Evolutionary conservation across 2,888 invertebrate genomes (phyloP).

Genomic region (Leptinotarsa tumamoca): DNA sequence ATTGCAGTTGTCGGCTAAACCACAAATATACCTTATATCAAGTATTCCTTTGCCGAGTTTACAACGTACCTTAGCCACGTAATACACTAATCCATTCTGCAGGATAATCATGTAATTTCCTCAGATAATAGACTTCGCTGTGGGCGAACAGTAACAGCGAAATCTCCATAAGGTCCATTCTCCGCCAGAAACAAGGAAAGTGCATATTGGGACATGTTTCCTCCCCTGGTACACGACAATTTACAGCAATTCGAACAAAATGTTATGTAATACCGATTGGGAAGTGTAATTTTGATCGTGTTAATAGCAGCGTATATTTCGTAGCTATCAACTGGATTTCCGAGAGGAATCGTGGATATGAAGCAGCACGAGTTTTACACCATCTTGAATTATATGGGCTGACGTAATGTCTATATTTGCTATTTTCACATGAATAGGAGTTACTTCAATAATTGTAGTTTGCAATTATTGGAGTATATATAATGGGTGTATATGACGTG

Average conservation of each 20-base stretch:
- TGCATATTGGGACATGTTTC: slow-evolving; percentile 37
- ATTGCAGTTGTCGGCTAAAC: slow-evolving; percentile 28
- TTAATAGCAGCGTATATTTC: background rate
- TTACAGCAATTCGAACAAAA: slow-evolving; percentile 27
- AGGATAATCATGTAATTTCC: slow-evolving; percentile 37
- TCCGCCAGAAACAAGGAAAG: slow-evolving; percentile 35
- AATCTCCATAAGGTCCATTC: slow-evolving; percentile 29
- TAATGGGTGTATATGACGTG: no score
- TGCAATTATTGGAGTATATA: no score
- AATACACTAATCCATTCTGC: slow-evolving; percentile 32
- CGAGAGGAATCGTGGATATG: background rate
- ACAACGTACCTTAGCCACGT: slow-evolving; percentile 18
- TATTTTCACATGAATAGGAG: no score
- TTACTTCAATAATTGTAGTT: no score
- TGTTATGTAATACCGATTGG: slow-evolving; percentile 32
- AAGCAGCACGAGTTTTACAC: background rate
- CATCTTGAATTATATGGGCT: background rate
- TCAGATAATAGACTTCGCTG: slow-evolving; percentile 31
- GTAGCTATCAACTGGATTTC: background rate
- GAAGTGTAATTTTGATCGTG: slow-evolving; percentile 28
- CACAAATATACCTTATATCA: slow-evolving; percentile 20
- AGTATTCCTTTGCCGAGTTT: slow-evolving; percentile 21
- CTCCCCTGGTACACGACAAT: slow-evolving; percentile 26
- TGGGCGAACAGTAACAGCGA: slow-evolving; percentile 23
- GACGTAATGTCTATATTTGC: background rate